Conservation (phyloP, 2,113 vertebrate genomes). For the Phodopus roborovskii region DNA sequence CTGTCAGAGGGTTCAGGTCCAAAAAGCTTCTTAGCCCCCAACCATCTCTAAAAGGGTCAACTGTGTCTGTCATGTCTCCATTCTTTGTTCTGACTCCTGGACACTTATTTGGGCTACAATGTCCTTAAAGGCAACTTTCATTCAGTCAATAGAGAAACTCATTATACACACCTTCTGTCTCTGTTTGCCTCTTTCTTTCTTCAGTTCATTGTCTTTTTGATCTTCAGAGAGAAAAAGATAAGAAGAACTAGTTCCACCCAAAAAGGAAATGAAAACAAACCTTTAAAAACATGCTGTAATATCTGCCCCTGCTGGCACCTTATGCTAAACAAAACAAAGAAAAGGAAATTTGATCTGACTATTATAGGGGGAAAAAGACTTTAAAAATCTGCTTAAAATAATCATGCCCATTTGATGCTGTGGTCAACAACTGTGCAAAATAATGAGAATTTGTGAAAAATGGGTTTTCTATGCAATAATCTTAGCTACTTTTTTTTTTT, state of each 20-base stretch:
- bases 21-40: background rate
- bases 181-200: slow-evolving; percentile 46
- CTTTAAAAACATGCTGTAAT: slow-evolving; percentile 43
- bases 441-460: slow-evolving; percentile 17
- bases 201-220: slow-evolving; percentile 52
- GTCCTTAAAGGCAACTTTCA: slow-evolving; percentile 12
- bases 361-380: slow-evolving; percentile 12
- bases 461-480: background rate
- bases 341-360: slow-evolving; percentile 56
- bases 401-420: background rate
- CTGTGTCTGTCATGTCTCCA: background rate
- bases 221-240: slow-evolving; percentile 28
- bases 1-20: background rate
- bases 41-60: background rate
- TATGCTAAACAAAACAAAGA: slow-evolving; percentile 59
- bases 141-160: background rate
- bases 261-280: slow-evolving; percentile 69
- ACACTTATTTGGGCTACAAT: background rate
- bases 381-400: slow-evolving; percentile 44
- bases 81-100: background rate
- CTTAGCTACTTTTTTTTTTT: slow-evolving; percentile 16
- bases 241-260: slow-evolving; percentile 24
- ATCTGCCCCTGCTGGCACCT: background rate
- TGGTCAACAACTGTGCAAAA: background rate
- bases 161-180: slow-evolving; percentile 38